Evolutionary conservation across 2,888 invertebrate genomes (phyloP).

Genomic region (Hypselothyrea guttata): DNA sequence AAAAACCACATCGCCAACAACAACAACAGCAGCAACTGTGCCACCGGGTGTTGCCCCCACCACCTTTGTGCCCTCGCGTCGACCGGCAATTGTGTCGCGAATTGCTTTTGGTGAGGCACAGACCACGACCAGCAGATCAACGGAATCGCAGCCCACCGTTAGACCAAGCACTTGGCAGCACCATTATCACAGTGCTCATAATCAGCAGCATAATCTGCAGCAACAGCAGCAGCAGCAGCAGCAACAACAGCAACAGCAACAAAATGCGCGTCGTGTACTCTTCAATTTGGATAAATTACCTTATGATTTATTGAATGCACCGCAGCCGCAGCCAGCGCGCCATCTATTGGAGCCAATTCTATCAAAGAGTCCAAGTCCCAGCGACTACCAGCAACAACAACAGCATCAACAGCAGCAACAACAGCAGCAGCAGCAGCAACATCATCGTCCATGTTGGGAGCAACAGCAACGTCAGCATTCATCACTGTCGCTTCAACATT

Average conservation of each 20-base stretch:
- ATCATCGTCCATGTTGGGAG: conserved; percentile 65
- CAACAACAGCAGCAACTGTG: conserved; percentile 38
- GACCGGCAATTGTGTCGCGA: conserved; percentile 79
- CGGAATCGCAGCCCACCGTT: conserved; percentile 36
- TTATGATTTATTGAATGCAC: conserved; percentile 82
- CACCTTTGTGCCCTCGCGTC: conserved; percentile 69
- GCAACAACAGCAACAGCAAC: conserved; percentile 44
- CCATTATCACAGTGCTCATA: conserved; percentile 58
- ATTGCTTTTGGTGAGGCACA: conserved; percentile 79
- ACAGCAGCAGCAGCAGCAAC: conserved; percentile 43
- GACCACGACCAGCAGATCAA: conserved; percentile 47
- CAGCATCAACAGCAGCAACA: conserved; percentile 48
- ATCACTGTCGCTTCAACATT: conserved; percentile 80
- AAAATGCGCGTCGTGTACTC: conserved; percentile 75
- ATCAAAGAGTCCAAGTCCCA: conserved; percentile 61
- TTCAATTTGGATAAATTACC: conserved; percentile 82
- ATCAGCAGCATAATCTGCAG: conserved; percentile 46
- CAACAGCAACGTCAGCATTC: conserved; percentile 78
- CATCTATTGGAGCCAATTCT: conserved; percentile 72
- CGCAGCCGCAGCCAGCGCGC: conserved; percentile 54
- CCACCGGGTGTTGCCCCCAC: conserved; percentile 49
- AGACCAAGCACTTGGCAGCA: conserved; percentile 62
- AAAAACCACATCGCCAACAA: conserved; percentile 9
- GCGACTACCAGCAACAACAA: conserved; percentile 51
- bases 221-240: conserved; percentile 42